Conservation (phyloP, 1,140 invertebrate genomes). For the Agraylea sexmaculata region DNA sequence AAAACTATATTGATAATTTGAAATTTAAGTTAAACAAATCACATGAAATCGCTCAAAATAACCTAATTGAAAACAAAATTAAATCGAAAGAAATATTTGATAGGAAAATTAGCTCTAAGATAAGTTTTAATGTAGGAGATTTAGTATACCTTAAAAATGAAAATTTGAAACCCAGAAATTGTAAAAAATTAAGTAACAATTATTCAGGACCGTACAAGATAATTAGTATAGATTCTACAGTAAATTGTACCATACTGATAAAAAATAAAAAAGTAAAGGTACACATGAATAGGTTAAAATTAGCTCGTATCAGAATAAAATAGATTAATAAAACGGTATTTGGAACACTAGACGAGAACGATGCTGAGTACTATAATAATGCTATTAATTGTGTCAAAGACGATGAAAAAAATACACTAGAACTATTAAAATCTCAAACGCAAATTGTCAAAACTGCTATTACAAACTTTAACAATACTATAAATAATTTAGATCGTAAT, state of each 20-base stretch:
- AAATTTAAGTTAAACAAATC: conserved; percentile 24
- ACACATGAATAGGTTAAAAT: conserved; percentile 3
- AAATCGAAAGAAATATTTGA: no score
- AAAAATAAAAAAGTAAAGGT: conserved; percentile 3
- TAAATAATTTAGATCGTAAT: conserved; percentile 9
- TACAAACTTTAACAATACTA: conserved; percentile 17
- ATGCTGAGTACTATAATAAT: conserved; percentile 18
- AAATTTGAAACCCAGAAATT: no score
- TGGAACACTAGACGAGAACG: conserved; percentile 16
- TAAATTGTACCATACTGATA: conserved; percentile 2
- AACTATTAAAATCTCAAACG: conserved; percentile 19
- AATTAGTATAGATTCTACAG: conserved; percentile 1
- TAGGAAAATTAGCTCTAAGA: no score
- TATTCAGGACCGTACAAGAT: no score
- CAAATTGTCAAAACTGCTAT: conserved; percentile 14
- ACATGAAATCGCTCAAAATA: conserved; percentile 23
- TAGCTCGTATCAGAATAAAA: no score
- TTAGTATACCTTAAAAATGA: no score
- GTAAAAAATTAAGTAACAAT: no score
- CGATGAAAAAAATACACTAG: conserved; percentile 15
- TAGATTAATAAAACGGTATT: conserved; percentile 15
- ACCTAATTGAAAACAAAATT: no score
- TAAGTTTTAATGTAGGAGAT: no score
- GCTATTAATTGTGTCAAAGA: conserved; percentile 13
- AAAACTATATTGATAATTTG: conserved; percentile 23